A percentile compares a stretch with the other conserved stretches of the same genome.
Evolutionary conservation across 2,113 vertebrate species (phyloP).

Genomic region (Myodes glareolus): DNA sequence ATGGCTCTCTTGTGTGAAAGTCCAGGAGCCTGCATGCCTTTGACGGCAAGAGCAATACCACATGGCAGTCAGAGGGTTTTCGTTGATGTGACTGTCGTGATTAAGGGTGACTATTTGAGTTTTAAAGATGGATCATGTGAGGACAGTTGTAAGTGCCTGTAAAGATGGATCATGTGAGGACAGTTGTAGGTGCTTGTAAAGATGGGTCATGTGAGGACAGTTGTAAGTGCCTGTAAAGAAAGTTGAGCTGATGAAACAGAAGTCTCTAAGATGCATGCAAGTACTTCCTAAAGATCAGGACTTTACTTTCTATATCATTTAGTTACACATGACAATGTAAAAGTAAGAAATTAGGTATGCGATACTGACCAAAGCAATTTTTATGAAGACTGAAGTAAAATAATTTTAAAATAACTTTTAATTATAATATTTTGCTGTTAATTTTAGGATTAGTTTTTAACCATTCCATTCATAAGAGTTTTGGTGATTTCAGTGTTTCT

Average conservation of each 20-base stretch:
- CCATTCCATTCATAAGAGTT: constrained; percentile 44
- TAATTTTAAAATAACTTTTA: constrained; percentile 41
- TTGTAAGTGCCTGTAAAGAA: not conserved
- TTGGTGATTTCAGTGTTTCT: constrained; percentile 40
- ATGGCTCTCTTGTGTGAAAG: constrained; percentile 2
- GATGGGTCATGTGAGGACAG: not conserved
- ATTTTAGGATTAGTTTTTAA: constrained; percentile 37
- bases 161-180: no score
- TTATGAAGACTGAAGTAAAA: constrained; percentile 60
- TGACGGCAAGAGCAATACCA: not conserved
- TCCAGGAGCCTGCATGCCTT: not conserved
- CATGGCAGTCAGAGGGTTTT: not conserved
- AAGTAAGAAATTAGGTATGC: constrained; percentile 55
- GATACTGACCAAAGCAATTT: constrained; percentile 15
- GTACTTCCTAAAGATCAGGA: constrained; percentile 28
- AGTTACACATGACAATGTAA: constrained; percentile 22
- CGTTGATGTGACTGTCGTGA: not conserved
- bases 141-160: constrained; percentile 13
- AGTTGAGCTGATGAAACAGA: not conserved
- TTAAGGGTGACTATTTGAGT: not conserved
- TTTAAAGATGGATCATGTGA: not conserved
- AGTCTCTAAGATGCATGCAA: constrained; percentile 30
- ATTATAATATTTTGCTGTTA: constrained; percentile 3
- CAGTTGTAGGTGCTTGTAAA: constrained; percentile 7
- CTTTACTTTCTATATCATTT: constrained; percentile 39